These are phyloP conservation scores for Euplagia quadripunctaria DNA, from an alignment of 2,888 invertebrate genomes.

Conservation along the genomic window DNA sequence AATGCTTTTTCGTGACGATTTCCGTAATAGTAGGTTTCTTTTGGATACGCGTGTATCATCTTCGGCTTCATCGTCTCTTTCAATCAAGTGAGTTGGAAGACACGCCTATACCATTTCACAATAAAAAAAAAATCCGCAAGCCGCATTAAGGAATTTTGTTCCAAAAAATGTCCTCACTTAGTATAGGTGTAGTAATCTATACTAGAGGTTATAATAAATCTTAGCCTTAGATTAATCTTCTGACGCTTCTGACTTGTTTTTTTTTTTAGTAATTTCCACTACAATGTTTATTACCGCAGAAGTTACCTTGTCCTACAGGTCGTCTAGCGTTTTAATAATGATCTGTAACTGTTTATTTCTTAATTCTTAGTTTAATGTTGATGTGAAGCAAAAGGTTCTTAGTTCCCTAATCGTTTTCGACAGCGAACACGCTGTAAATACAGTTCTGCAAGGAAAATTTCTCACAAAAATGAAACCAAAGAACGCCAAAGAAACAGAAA, in stretches of 20 bases:
- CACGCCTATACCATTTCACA: too few relatives aligned
- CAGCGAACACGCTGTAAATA: background rate
- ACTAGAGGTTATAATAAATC: background rate
- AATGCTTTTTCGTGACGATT: background rate
- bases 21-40: too few relatives aligned
- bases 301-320: background rate
- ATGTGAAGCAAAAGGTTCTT: background rate
- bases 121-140: background rate
- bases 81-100: too few relatives aligned
- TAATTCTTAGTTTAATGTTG: background rate
- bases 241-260: too few relatives aligned
- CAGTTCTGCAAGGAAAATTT: background rate
- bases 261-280: background rate
- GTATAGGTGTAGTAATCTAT: too few relatives aligned
- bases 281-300: background rate
- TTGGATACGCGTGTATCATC: too few relatives aligned
- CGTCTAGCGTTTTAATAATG: background rate
- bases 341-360: background rate
- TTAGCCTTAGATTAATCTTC: too few relatives aligned
- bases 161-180: too few relatives aligned
- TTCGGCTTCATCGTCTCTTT: too few relatives aligned
- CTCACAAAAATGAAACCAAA: constrained; percentile 25
- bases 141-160: background rate
- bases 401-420: background rate
- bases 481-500: constrained; percentile 47